Evolutionary conservation across 2,888 invertebrate genomes (phyloP).

Genomic region (Cheilosia pagana): DNA sequence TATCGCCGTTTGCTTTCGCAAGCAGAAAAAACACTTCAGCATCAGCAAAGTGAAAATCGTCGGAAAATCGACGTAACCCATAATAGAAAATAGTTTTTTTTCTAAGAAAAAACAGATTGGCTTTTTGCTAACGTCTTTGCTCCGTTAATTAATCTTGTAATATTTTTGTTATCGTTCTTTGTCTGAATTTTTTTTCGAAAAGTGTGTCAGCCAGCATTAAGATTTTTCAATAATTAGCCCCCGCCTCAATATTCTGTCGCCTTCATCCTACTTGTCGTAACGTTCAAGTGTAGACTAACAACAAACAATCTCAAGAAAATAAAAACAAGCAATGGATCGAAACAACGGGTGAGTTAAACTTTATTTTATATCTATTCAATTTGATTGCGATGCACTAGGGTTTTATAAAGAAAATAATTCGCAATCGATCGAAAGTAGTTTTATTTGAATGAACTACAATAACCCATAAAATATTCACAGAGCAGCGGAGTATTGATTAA

Average conservation of each 20-base stretch:
- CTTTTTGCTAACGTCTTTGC: constrained; percentile 17
- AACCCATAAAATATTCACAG: neutral
- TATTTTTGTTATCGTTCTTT: constrained; percentile 27
- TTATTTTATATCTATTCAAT: neutral
- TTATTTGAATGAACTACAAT: neutral
- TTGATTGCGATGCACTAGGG: neutral
- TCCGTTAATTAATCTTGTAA: constrained; percentile 25
- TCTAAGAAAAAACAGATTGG: constrained; percentile 26
- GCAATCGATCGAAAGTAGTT: constrained; percentile 8
- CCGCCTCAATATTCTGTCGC: constrained; percentile 49
- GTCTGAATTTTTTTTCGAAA: constrained; percentile 23
- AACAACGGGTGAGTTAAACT: constrained; percentile 80
- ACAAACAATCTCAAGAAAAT: constrained; percentile 56
- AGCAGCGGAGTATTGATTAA: constrained; percentile 23
- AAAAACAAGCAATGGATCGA: constrained; percentile 80
- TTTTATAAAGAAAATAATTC: neutral
- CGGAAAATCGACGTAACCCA: constrained; percentile 48
- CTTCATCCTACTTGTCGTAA: constrained; percentile 39
- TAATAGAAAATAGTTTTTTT: constrained; percentile 16
- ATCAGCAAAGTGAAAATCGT: constrained; percentile 58
- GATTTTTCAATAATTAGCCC: constrained; percentile 63
- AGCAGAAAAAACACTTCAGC: constrained; percentile 32
- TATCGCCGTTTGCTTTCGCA: constrained; percentile 56
- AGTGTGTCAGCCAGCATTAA: constrained; percentile 59
- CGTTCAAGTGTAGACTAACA: constrained; percentile 24